Base-by-base conservation (phyloP, 2,113 vertebrate species). In the Saimiri boliviensis region DNA sequence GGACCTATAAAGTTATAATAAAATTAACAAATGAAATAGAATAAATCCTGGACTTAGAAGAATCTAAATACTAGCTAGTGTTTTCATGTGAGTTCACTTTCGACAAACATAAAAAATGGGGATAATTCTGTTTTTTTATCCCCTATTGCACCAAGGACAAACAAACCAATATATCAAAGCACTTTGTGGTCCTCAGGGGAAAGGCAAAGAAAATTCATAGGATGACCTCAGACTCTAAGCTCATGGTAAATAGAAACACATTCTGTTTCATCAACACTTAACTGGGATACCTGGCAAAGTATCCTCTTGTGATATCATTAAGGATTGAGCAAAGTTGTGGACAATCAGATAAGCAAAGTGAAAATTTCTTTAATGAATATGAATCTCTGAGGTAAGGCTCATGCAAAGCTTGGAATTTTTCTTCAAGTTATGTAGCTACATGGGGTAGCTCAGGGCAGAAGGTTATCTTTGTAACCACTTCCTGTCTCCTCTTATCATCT, bases 21-120 rank as follows among this genome's bases (percentile, higher is more conserved):
- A 89, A 81, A 93, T 85, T 88, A 76, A 25, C 91, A 42, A 94
- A 81, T 71, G n/a, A 94, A 74, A 66, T 60, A 87, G 93, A 71
- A 42, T 68, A 91, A 32, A 79, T 90, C 19, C 14, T 79, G 8
- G 19, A 90, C 25, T 73, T 40, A 49, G 13, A 37, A 81, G 19
- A 5, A 37, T 90, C 42, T 87, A 83, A 87, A 90, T 54, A 54
- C 20, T 70, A 91, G n/a, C 40, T 42, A 52, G 45, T 49, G 2
- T 42, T 54, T 89, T 60, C 32, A 35, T 19, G 14, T 60, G 60
- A 42, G 12, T 90, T 94, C 30, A 83, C 77, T 84, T 45, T 92
- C 23, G 63, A 37, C 4, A 84, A 30, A 70, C 14, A 76, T 92
- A 74, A 85, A 68, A 89, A 96, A 92, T 71, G 6, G 86, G 23